Conservation (phyloP, 2,113 vertebrate species). For the Labeo rohita region DNA sequence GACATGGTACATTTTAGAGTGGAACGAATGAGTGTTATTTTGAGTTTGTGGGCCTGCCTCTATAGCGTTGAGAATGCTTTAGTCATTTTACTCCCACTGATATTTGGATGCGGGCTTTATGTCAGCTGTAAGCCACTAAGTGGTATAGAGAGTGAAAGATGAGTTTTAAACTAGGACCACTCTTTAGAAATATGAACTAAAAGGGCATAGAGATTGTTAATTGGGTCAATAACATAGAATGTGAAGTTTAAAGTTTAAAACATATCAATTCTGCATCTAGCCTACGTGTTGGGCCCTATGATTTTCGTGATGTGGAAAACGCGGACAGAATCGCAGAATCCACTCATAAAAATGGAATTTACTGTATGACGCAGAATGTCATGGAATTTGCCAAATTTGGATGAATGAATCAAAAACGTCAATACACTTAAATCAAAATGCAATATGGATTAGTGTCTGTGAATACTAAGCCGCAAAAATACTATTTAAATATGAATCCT, state of each 20-base stretch:
- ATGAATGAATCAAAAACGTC: too few species aligned
- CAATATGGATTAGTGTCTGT: too few species aligned
- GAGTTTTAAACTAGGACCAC: background rate
- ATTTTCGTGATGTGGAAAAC: too few species aligned
- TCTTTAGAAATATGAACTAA: background rate
- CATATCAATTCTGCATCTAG: background rate
- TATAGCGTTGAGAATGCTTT: background rate
- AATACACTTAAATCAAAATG: too few species aligned
- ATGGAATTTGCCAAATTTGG: too few species aligned
- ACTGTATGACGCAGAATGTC: too few species aligned
- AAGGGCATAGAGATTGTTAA: background rate
- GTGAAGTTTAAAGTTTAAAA: background rate
- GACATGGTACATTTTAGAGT: slow-evolving; percentile 7
- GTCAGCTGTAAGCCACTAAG: background rate
- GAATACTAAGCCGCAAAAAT: too few species aligned
- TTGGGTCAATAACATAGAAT: background rate
- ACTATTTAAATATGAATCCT: too few species aligned
- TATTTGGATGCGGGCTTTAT: background rate
- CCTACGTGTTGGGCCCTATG: background rate
- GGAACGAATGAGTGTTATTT: background rate
- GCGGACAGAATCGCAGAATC: too few species aligned
- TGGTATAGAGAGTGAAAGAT: background rate
- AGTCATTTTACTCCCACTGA: slow-evolving; percentile 13
- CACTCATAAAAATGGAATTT: too few species aligned
- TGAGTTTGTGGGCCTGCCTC: slow-evolving; percentile 1